Base-by-base conservation (phyloP, 1,140 invertebrate species). In the Bombyx mori region DNA sequence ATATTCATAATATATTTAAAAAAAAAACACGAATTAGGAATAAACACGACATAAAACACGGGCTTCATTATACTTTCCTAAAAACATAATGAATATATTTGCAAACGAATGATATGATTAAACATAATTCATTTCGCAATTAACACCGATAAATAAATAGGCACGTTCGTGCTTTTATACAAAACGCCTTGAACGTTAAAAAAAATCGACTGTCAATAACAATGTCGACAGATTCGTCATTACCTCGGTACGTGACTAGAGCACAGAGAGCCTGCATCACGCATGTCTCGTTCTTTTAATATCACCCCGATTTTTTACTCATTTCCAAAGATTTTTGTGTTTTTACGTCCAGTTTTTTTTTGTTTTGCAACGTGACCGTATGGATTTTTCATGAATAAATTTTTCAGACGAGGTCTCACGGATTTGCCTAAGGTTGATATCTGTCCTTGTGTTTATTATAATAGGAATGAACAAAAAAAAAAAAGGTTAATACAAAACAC, bases 141-240 rank as follows among this genome's bases (percentile, higher is more conserved):
- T 82, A 84, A 77, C 73, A 63, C 67, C 66, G 62, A 69, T 68
- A 70, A 81, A 78, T 65, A 67, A 79, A 76, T 73, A 74, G 76
- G 71, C 80, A 86, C 82, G 81, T 81, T 69, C 74, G 49, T 53
- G 69, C 74, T 78, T 71, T 80, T 79, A 77, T 66, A 71, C 68
- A 68, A 75, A 81, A 77, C 68, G 81, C 80, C 75, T 83, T 82
- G 77, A 67, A 57, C 60, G 56, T 66, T 66, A 58, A 5, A 77
- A 79, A 80, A 82, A 81, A 77, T 75, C 66, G 54, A 69, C 71
- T 68, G 66, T 68, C 66, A 71, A 68, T 73, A 80, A 76, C 71
- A 81, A 83, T 79, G 70, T 73, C 73, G 62, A 75, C 75, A 66
- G 73, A 79, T 77, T 82, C 78, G 74, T 82, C 78, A 81, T 80